Evolutionary conservation across 2,797 vertebrate species (phyloP).

Genomic region (Lithobates sylvaticus): DNA sequence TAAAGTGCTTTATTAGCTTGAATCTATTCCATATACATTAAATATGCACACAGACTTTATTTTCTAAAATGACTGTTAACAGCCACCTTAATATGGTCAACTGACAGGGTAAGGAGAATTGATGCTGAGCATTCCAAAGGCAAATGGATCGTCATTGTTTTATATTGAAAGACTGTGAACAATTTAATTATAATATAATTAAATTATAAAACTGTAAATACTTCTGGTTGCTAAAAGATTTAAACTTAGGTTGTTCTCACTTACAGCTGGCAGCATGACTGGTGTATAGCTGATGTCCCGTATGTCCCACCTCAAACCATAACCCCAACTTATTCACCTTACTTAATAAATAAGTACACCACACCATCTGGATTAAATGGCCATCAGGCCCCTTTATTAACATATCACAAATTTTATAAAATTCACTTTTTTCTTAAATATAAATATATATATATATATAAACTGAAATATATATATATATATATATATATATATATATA

Average conservation of each 20-base stretch:
- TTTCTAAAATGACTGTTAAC: slow-evolving; percentile 46
- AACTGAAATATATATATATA: no score
- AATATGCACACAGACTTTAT: slow-evolving; percentile 48
- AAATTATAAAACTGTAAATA: not conserved
- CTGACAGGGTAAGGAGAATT: slow-evolving; percentile 36
- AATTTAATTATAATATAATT: not conserved
- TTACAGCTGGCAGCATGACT: no score
- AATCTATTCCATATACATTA: slow-evolving; percentile 51
- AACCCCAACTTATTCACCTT: no score
- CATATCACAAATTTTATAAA: no score
- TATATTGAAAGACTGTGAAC: not conserved
- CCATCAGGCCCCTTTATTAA: no score
- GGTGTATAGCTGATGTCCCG: no score
- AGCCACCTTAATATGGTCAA: slow-evolving; percentile 37
- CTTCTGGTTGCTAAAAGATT: not conserved
- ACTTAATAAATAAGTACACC: no score
- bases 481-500: no score
- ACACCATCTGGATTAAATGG: no score
- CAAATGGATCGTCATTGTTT: not conserved
- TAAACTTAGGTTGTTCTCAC: not conserved
- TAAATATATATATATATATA: no score
- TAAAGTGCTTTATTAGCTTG: slow-evolving; percentile 61
- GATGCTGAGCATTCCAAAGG: slow-evolving; percentile 16
- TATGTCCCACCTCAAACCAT: no score
- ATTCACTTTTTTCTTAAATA: no score